Percentiles rank a stretch among this genome's conserved stretches.
phyloP scores from a whole-genome alignment of 37 sponge, comb jelly and placozoan genomes.

The Geodia barretti region DNA sequence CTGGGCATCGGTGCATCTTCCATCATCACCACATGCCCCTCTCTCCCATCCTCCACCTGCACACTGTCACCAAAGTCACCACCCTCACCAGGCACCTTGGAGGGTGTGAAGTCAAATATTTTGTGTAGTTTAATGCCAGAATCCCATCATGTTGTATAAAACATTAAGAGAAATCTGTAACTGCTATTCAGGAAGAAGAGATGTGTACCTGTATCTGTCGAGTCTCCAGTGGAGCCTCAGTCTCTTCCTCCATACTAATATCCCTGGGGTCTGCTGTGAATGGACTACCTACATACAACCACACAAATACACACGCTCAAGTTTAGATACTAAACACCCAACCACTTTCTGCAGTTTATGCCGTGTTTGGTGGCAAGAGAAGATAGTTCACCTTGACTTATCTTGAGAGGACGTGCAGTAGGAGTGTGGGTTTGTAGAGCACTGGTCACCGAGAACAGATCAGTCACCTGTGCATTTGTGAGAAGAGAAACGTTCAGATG shows the following conservation, averaged over 20 bases:
- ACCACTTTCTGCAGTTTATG: too few species aligned
- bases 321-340: too few species aligned
- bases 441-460: neutral
- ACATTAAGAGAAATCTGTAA: neutral
- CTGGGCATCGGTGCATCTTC: constrained; percentile 2
- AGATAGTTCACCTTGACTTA: too few species aligned
- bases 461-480: neutral
- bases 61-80: constrained; percentile 7
- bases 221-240: constrained; percentile 6
- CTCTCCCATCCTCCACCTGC: neutral
- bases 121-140: neutral
- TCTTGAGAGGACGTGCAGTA: neutral
- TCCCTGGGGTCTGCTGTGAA: constrained; percentile 36
- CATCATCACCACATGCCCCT: neutral
- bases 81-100: neutral
- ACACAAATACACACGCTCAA: neutral
- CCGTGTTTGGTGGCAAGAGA: too few species aligned
- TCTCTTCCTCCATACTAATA: constrained; percentile 35
- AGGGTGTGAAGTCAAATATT: too few species aligned
- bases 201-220: constrained; percentile 8
- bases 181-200: neutral
- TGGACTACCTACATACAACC: neutral
- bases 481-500: too few species aligned
- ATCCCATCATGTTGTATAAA: neutral
- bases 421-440: neutral